Conservation (phyloP, 1,140 invertebrate genomes). For the Diorhabda carinulata region DNA sequence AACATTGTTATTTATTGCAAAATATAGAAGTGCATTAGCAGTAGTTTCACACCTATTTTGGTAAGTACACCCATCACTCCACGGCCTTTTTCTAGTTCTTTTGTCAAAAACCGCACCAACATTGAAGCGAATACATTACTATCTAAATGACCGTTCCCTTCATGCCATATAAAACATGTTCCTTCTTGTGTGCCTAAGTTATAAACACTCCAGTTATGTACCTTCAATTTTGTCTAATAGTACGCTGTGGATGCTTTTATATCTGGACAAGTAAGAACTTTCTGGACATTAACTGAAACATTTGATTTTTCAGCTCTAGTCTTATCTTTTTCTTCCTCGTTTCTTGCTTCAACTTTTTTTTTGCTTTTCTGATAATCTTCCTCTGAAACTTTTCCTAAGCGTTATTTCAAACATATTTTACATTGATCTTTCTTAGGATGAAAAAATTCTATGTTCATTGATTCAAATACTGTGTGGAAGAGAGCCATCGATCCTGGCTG, state of each 20-base stretch:
- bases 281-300: conserved; percentile 13
- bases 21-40: conserved; percentile 40
- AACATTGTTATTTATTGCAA: conserved; percentile 34
- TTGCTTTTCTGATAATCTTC: conserved; percentile 19
- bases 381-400: conserved; percentile 2
- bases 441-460: no score
- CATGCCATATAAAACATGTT: conserved; percentile 37
- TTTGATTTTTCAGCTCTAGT: conserved; percentile 19
- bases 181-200: conserved; percentile 29
- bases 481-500: no score
- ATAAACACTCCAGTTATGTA: conserved; percentile 39
- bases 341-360: conserved; percentile 30
- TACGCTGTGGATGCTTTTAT: conserved; percentile 20
- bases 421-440: conserved; percentile 10
- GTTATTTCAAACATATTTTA: conserved; percentile 15
- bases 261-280: conserved; percentile 8
- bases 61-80: conserved; percentile 1
- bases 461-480: no score
- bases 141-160: conserved; percentile 25
- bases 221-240: conserved; percentile 35
- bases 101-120: conserved; percentile 2
- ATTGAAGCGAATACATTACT: conserved; percentile 16
- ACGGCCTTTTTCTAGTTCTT: neutral
- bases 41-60: conserved; percentile 44
- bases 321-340: conserved; percentile 32